Base-by-base conservation (phyloP, 2,888 invertebrate genomes). In the Alitta virens region DNA sequence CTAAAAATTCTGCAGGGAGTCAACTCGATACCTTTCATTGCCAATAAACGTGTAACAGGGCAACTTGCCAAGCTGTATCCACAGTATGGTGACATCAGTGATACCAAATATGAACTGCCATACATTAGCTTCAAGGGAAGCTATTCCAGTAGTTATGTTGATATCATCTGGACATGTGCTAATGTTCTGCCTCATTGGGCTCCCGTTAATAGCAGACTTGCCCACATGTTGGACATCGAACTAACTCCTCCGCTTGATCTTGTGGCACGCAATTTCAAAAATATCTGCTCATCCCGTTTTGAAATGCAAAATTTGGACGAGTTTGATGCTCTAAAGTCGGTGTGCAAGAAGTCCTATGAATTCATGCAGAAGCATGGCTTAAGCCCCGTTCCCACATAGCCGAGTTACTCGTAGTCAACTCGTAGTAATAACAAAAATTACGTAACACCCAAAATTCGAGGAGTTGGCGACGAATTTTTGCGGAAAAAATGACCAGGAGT, bases 131-230 rank as follows among this genome's bases (percentile, higher is more conserved):
- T 68, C 56, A 51, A 61, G 43, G 62, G 65, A 38, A 60, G 67
- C 18, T 50, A 60, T 2, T 40, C 60, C 3, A 59, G 40, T 23
- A 21, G 51, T 16, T 46, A 67, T 49, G 60, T 59, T 16, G 23
- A 63, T 21, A 12, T 68, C 16, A 24, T 43, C 1, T 69, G 69
- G 69, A 68, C 65, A 16, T 50, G 58, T n/a, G 66, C 66, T 18
- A 61, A 57, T 43, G 18, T 69, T 14, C 56, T 69, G 12, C 69
- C 67, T 1, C 21, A 26, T 14, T 69, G 69, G 69, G 69, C 69
- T 50, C 69, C 69, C n/a, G 42, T 56, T 33, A 33, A 7, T 33
- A 12, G 12, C 7, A 12, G 12, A 33, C 33, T 33, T 33, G 33
- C 33, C 33, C 5, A 12, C 5, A 33, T 33, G 33, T 12, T 33